A percentile compares a stretch with the other conserved stretches of the same genome.
Evolutionary conservation across 1,140 invertebrate genomes (phyloP).

Genomic region (Apis mellifera): DNA sequence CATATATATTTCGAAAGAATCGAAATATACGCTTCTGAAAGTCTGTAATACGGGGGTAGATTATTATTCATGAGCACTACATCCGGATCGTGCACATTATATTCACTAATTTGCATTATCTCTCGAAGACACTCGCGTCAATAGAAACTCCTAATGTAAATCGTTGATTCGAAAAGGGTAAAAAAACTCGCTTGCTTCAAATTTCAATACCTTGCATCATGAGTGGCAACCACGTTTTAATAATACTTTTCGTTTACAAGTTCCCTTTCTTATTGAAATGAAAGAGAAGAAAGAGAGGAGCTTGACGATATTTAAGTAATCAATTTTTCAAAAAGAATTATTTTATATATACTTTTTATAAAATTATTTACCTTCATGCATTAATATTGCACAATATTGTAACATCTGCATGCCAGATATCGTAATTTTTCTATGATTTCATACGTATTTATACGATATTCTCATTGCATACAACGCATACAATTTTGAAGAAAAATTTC

Average conservation of each 20-base stretch:
- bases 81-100: slow-evolving; percentile 55
- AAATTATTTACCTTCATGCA: neutral
- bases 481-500: too few relatives aligned
- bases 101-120: slow-evolving; percentile 52
- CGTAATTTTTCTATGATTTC: too few relatives aligned
- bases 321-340: neutral
- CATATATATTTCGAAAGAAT: slow-evolving; percentile 1
- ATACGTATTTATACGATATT: neutral
- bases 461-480: too few relatives aligned
- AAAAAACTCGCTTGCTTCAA: neutral
- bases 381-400: neutral
- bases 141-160: slow-evolving; percentile 35
- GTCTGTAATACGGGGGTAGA: slow-evolving; percentile 31
- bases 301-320: neutral
- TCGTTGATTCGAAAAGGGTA: neutral
- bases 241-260: neutral
- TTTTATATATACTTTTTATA: neutral
- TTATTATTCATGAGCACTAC: slow-evolving; percentile 59
- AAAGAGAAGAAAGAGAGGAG: neutral
- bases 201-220: neutral
- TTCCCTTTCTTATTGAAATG: neutral
- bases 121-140: slow-evolving; percentile 35
- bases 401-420: neutral
- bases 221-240: neutral
- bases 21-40: slow-evolving; percentile 8